phyloP scores from a whole-genome alignment of 2,888 invertebrate genomes.

The Octonoba sinensis region DNA sequence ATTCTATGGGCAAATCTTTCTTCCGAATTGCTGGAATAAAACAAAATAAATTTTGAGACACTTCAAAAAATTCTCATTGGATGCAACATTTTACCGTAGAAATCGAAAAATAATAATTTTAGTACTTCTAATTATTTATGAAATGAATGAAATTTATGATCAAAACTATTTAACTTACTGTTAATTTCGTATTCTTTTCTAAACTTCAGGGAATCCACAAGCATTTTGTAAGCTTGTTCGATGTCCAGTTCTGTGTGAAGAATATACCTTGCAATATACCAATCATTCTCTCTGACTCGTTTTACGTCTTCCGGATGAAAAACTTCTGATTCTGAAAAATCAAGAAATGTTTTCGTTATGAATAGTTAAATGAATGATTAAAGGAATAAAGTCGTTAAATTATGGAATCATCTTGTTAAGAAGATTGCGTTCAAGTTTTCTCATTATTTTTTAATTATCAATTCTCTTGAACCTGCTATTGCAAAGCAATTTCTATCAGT shows the following conservation, averaged over 20 bases:
- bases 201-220: constrained; percentile 46
- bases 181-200: constrained; percentile 45
- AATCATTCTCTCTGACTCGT: constrained; percentile 47
- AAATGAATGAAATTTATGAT: neutral
- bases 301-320: constrained; percentile 46
- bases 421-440: no score
- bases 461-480: no score
- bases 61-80: neutral
- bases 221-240: constrained; percentile 33
- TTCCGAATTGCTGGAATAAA: constrained; percentile 77
- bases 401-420: no score
- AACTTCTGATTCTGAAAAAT: constrained; percentile 13
- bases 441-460: no score
- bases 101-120: no score
- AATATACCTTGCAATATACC: constrained; percentile 41
- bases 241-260: constrained; percentile 33
- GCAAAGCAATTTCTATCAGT: no score
- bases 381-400: no score
- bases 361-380: no score
- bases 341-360: neutral
- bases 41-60: no score
- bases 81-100: neutral
- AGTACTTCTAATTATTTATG: neutral
- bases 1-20: constrained; percentile 79
- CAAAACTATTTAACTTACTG: constrained; percentile 24